phyloP scores from a whole-genome alignment of 2,113 vertebrate genomes.

The Tringa solitaria region DNA sequence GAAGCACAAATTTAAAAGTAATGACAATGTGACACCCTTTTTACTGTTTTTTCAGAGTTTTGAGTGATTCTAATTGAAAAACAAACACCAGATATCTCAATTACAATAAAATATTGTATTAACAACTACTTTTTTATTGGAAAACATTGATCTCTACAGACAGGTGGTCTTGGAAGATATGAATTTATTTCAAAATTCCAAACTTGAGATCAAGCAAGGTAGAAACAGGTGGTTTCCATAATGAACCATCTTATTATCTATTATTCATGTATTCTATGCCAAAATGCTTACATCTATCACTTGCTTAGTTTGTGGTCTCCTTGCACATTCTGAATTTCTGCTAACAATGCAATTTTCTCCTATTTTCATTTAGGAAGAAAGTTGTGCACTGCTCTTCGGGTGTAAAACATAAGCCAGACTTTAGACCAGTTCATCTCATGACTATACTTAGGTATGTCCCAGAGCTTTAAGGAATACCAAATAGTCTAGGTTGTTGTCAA shows the following conservation, averaged over 20 bases:
- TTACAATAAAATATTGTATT: constrained; percentile 4
- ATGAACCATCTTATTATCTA: background rate
- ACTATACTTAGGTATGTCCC: background rate
- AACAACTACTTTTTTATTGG: background rate
- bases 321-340: background rate
- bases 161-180: background rate
- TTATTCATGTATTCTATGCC: background rate
- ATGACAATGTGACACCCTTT: background rate
- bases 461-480: background rate
- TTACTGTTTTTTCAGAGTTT: background rate
- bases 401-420: rapidly evolving
- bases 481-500: background rate
- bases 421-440: background rate
- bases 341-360: background rate
- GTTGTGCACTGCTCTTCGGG: background rate
- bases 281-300: background rate
- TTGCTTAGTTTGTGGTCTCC: background rate
- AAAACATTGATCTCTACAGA: constrained; percentile 1
- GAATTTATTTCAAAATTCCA: constrained; percentile 35
- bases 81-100: constrained; percentile 2
- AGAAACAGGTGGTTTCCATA: constrained; percentile 6
- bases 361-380: background rate
- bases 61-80: background rate
- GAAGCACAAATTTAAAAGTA: constrained; percentile 30
- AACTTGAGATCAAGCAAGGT: constrained; percentile 15